These are phyloP conservation scores for Embiotoca jacksoni DNA, from an alignment of 2,113 vertebrate species.

Conservation along the genomic window DNA sequence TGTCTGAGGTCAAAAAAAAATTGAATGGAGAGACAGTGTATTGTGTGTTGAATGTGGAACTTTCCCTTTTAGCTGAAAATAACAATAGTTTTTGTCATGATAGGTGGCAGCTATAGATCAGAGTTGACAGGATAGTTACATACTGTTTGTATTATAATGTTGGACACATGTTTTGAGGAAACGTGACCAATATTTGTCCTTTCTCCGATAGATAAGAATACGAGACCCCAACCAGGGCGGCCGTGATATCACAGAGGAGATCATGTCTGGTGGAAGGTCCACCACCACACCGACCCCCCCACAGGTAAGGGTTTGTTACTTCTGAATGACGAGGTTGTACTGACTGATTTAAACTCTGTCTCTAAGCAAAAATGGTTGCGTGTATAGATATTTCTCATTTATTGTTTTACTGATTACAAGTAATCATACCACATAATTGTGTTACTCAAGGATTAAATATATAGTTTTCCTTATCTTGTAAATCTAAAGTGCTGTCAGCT, in stretches of 20 bases:
- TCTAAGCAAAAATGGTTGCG: too few relatives aligned
- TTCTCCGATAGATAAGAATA: constrained; percentile 91
- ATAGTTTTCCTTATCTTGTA: too few relatives aligned
- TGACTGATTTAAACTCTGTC: background rate
- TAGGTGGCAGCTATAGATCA: constrained; percentile 34
- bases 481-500: too few relatives aligned
- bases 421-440: background rate
- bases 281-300: constrained; percentile 95
- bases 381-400: background rate
- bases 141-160: constrained; percentile 20
- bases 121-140: constrained; percentile 13
- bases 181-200: background rate
- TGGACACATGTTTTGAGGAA: background rate
- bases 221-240: constrained; percentile 98
- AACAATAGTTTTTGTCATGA: constrained; percentile 55
- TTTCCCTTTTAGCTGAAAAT: constrained; percentile 69
- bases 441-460: too few relatives aligned
- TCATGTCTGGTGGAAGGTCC: constrained; percentile 95
- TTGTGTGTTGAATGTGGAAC: constrained; percentile 71
- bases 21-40: constrained; percentile 55
- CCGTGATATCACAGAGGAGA: constrained; percentile 97
- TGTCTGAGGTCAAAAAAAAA: constrained; percentile 59
- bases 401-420: background rate
- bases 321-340: background rate
- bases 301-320: constrained; percentile 84